phyloP scores from a whole-genome alignment of 1,140 invertebrate species.

The Centruroides sculpturatus region DNA sequence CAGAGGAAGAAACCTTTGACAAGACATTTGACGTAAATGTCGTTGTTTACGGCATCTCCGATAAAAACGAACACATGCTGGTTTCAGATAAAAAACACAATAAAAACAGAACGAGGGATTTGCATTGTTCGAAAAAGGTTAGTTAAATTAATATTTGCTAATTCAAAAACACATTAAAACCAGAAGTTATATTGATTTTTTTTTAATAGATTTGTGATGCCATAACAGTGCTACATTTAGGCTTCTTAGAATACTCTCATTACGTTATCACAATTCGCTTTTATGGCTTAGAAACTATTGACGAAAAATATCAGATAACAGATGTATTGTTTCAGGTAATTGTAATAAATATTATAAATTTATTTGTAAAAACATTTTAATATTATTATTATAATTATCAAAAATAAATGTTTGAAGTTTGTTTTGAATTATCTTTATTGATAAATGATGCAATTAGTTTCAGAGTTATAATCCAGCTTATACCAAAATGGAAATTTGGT shows the following conservation, averaged over 20 bases:
- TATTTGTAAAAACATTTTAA: too few species aligned
- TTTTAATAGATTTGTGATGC: slow-evolving; percentile 56
- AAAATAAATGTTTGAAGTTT: too few species aligned
- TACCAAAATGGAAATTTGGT: slow-evolving; percentile 94
- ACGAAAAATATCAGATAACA: slow-evolving; percentile 65
- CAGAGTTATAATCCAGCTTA: slow-evolving; percentile 90
- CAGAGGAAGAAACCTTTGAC: slow-evolving; percentile 59
- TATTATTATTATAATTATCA: too few species aligned
- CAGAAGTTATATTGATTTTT: too few species aligned
- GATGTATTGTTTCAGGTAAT: slow-evolving; percentile 81
- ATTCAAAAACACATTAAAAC: too few species aligned
- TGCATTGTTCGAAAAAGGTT: slow-evolving; percentile 51
- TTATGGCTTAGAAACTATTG: slow-evolving; percentile 65
- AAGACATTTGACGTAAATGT: slow-evolving; percentile 73
- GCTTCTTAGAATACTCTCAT: slow-evolving; percentile 72
- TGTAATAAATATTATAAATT: slow-evolving; percentile 21
- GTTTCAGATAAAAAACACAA: slow-evolving; percentile 43
- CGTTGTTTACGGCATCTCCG: slow-evolving; percentile 57
- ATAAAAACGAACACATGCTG: slow-evolving; percentile 49
- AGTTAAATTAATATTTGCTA: too few species aligned
- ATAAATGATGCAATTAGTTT: slow-evolving; percentile 50
- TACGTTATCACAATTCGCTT: slow-evolving; percentile 75
- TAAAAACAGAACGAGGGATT: slow-evolving; percentile 60
- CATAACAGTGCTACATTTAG: slow-evolving; percentile 73
- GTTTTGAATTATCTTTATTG: not conserved